Percentiles rank a stretch among this genome's conserved stretches.
phyloP scores from a whole-genome alignment of 1,140 invertebrate genomes.

The Thaumatotibia leucotreta region DNA sequence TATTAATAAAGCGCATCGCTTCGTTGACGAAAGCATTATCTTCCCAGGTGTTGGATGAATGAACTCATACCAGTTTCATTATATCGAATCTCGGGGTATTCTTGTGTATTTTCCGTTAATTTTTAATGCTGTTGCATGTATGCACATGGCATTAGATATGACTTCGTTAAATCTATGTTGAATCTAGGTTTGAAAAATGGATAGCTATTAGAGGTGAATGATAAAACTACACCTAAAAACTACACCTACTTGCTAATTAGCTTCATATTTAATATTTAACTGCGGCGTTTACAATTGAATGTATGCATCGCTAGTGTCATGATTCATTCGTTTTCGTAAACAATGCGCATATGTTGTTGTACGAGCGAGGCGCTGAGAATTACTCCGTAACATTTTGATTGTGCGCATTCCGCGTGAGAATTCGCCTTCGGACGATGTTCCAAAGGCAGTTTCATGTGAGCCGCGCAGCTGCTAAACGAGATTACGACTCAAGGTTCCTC shows the following conservation, averaged over 20 bases:
- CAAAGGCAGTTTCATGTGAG: conserved; percentile 27
- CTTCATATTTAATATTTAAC: neutral
- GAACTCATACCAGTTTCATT: neutral
- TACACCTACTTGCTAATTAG: neutral
- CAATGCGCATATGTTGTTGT: conserved; percentile 18
- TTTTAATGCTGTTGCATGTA: no score
- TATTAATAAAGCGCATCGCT: neutral
- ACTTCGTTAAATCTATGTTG: no score
- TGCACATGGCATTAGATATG: no score
- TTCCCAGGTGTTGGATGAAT: neutral
- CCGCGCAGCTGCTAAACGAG: conserved; percentile 43
- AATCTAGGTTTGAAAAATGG: no score
- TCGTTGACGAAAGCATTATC: neutral
- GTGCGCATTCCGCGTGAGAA: conserved; percentile 46
- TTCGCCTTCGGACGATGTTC: conserved; percentile 34
- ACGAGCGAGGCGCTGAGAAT: conserved; percentile 25
- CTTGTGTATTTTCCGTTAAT: no score
- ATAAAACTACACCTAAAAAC: no score
- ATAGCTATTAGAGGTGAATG: no score
- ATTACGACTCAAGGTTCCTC: conserved; percentile 52
- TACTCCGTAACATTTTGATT: conserved; percentile 34
- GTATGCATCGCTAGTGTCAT: neutral
- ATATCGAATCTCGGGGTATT: no score
- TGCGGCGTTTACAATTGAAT: neutral
- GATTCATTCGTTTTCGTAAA: conserved; percentile 15